Conservation (phyloP, 1,140 invertebrate species). For the Penaeus indicus region DNA sequence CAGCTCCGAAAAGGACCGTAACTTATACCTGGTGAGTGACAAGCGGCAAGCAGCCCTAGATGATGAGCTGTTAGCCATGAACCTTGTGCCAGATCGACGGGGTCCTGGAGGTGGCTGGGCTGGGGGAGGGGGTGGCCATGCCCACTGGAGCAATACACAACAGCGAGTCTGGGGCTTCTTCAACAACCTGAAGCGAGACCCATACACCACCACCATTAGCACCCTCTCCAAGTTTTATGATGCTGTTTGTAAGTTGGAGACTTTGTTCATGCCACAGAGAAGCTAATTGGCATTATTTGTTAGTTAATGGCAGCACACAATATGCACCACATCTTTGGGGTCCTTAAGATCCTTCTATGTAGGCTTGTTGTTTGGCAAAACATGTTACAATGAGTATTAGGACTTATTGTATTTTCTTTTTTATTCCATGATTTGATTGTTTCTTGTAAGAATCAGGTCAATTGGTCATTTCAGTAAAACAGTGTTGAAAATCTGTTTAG, state of each 20-base stretch:
- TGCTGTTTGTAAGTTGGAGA: slow-evolving; percentile 52
- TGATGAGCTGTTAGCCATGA: slow-evolving; percentile 45
- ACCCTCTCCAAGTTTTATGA: slow-evolving; percentile 56
- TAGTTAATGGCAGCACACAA: no score
- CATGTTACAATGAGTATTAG: no score
- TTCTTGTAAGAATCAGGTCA: no score
- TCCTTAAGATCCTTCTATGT: no score
- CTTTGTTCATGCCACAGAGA: neutral
- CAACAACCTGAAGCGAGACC: slow-evolving; percentile 52
- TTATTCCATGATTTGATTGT: no score
- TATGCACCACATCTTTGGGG: no score
- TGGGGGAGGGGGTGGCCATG: neutral
- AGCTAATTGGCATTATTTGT: neutral
- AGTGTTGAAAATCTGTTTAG: no score
- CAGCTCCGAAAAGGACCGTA: slow-evolving; percentile 54
- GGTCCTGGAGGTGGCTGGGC: neutral
- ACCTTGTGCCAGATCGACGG: slow-evolving; percentile 43
- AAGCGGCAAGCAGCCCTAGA: slow-evolving; percentile 39
- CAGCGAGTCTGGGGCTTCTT: slow-evolving; percentile 57
- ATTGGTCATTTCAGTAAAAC: no score
- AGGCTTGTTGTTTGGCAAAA: no score
- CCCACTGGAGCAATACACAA: slow-evolving; percentile 35
- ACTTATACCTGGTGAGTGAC: slow-evolving; percentile 49
- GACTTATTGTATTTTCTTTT: no score
- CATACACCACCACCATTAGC: slow-evolving; percentile 44